These are phyloP conservation scores for Cryptocheilus praepositus DNA, from an alignment of 2,888 invertebrate genomes.

Conservation along the genomic window DNA sequence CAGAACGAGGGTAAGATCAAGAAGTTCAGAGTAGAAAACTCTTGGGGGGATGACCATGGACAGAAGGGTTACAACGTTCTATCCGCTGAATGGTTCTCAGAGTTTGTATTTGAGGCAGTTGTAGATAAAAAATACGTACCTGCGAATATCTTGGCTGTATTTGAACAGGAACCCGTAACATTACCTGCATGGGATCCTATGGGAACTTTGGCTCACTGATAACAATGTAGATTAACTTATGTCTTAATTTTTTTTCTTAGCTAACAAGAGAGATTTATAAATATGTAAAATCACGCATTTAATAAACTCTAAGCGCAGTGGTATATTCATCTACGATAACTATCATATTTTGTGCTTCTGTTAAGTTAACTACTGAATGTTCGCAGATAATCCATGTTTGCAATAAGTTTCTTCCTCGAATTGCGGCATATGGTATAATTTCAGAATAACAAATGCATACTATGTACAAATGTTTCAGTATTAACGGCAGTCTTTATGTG, in stretches of 20 bases:
- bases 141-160: conserved; percentile 84
- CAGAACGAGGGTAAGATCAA: conserved; percentile 47
- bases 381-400: no score
- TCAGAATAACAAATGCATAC: no score
- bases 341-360: conserved; percentile 23
- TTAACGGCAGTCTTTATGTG: no score
- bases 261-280: conserved; percentile 37
- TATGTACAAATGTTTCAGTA: no score
- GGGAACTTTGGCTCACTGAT: conserved; percentile 84
- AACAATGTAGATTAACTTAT: conserved; percentile 36
- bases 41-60: conserved; percentile 92
- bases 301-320: conserved; percentile 29
- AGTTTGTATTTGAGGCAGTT: conserved; percentile 92
- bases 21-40: conserved; percentile 93
- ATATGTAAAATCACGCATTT: conserved; percentile 24
- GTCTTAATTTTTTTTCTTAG: conserved; percentile 38
- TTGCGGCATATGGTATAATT: no score
- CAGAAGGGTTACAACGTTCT: conserved; percentile 91
- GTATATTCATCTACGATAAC: conserved; percentile 22
- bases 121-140: conserved; percentile 90
- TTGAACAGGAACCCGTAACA: conserved; percentile 84
- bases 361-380: conserved; percentile 6
- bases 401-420: no score
- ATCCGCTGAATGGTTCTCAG: conserved; percentile 91
- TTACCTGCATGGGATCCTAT: conserved; percentile 96